Evolutionary conservation across 2,888 invertebrate species (phyloP), one percentile per base, ranked within the genome.

Genomic region (Polydrusus tereticollis): DNA sequence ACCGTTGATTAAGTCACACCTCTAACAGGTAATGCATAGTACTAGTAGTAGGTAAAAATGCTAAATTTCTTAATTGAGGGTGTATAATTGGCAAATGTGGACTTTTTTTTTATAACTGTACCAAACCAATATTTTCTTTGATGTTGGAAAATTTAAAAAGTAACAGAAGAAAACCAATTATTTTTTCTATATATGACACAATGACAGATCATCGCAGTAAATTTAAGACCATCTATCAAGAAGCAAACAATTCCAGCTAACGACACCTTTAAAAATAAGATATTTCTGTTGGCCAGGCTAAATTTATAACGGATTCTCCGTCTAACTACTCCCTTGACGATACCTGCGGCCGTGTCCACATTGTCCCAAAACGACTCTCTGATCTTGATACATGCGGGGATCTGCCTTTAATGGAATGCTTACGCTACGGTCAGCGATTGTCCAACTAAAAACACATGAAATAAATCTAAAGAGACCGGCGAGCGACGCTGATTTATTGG

Each of bases 331-430:
- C 84, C 82, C 84, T 76, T 77, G 84, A 80, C 80, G 78, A 83
- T 83, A 83, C 82, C 82, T 83, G 82, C 78, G 80, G 80, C 79
- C 59, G 60, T 75, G 77, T 76, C 78, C 77, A 72, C 77, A 76
- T 29, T 78, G 80, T 78, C 80, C 79, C 79, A 74, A n/a, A 76
- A 58, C 68, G 75, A 74, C 80, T 80, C 79, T 79, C 79, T 76
- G 79, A 79, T 78, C 83, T 83, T 83, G 83, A 83, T 83, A 83
- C 83, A 83, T 83, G 82, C 82, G 78, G 79, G 77, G 82, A 81
- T 82, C 82, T 78, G 79, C 80, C 82, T 81, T 81, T 83, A 83
- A 83, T 83, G 83, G 83, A 82, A 83, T 83, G 82, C 83, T 82
- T 83, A 82, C 81, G 78, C 80, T 77, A 78, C 81, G 82, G 82